Evolutionary conservation across 2,888 invertebrate genomes (phyloP).

Genomic region (Watsonalla binaria): DNA sequence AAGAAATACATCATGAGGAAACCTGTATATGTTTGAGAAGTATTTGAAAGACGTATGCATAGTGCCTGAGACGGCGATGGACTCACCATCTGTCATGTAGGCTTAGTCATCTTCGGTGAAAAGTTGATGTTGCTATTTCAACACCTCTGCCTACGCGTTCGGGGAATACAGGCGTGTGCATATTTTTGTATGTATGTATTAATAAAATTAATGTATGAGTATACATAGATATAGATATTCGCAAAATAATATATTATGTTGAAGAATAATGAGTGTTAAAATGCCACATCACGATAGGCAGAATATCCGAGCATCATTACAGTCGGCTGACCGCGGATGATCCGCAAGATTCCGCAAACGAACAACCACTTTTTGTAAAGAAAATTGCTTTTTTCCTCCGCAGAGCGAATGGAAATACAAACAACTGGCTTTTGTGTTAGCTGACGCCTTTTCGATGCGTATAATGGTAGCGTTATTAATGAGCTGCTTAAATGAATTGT

Average conservation of each 20-base stretch:
- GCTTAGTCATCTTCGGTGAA: no score
- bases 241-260: slow-evolving; percentile 16
- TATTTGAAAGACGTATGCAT: no score
- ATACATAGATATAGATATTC: slow-evolving; percentile 6
- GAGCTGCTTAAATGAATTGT: background rate
- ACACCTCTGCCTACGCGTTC: no score
- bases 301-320: slow-evolving; percentile 23
- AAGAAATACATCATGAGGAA: no score
- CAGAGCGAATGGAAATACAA: slow-evolving; percentile 28
- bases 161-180: no score
- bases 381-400: slow-evolving; percentile 28
- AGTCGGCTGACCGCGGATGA: slow-evolving; percentile 26
- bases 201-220: no score
- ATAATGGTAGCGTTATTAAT: background rate
- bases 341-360: slow-evolving; percentile 20
- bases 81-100: no score
- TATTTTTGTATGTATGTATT: no score
- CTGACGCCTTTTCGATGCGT: slow-evolving; percentile 13
- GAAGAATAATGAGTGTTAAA: slow-evolving; percentile 28
- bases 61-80: no score
- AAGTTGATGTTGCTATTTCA: no score
- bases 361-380: slow-evolving; percentile 18
- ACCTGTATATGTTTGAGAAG: no score
- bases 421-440: slow-evolving; percentile 28
- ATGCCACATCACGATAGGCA: slow-evolving; percentile 29